phyloP scores from a whole-genome alignment of 2,113 vertebrate species.

The Dermatemys mawii region DNA sequence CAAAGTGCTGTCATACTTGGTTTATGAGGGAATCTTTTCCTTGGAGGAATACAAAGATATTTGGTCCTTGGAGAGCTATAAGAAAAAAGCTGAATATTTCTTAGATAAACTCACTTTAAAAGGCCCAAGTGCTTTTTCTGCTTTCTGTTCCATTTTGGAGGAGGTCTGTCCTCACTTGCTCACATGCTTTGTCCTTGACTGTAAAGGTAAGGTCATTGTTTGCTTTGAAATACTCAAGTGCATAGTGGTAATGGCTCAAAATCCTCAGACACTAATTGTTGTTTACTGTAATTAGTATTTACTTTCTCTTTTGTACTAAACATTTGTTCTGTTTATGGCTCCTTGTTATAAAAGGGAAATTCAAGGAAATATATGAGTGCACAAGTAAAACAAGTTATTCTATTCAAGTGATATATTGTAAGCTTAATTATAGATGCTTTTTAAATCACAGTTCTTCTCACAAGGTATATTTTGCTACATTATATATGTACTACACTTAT shows the following conservation, averaged over 20 bases:
- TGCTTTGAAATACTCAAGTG: conserved; percentile 63
- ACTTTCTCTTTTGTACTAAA: conserved; percentile 60
- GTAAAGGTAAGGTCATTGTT: conserved; percentile 84
- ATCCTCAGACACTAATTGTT: conserved; percentile 65
- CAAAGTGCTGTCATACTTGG: conserved; percentile 85
- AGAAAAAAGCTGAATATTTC: conserved; percentile 82
- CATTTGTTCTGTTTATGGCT: not conserved
- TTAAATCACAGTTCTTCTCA: not conserved
- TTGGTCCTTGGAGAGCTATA: conserved; percentile 78
- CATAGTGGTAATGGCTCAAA: conserved; percentile 60
- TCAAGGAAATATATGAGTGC: not conserved
- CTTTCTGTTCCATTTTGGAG: conserved; percentile 89
- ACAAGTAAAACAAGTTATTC: not conserved
- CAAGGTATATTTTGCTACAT: not conserved
- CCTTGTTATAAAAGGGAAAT: not conserved
- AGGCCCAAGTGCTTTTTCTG: conserved; percentile 85
- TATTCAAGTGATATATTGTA: not conserved
- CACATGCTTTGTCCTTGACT: conserved; percentile 87
- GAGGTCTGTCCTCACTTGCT: conserved; percentile 90
- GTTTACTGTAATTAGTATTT: conserved; percentile 73
- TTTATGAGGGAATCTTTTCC: conserved; percentile 88
- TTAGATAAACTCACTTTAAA: conserved; percentile 86
- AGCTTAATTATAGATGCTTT: not conserved
- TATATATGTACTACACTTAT: not conserved
- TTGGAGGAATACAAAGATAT: conserved; percentile 89